Conservation (phyloP, 1,140 invertebrate genomes). For the Rhagoletis zephyria region DNA sequence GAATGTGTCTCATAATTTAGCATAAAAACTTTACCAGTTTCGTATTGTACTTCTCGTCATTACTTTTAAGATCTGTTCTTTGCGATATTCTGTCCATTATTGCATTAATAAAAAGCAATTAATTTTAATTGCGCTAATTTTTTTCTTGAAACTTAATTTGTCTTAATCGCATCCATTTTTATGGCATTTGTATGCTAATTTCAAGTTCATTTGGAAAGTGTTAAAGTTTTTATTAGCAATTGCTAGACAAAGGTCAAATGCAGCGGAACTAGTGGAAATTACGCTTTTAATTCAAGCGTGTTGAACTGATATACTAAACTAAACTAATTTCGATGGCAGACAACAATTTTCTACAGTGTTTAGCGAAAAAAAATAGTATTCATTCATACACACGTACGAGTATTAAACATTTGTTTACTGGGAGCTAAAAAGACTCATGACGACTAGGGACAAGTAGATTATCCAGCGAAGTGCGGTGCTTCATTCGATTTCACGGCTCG, state of each 20-base stretch:
- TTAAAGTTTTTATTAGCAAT: background rate
- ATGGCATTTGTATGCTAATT: constrained; percentile 37
- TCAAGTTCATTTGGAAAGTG: constrained; percentile 23
- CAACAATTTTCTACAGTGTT: too few relatives aligned
- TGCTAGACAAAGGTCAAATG: background rate
- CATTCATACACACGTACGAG: too few relatives aligned
- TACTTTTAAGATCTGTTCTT: background rate
- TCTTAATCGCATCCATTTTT: constrained; percentile 34
- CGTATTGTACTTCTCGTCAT: background rate
- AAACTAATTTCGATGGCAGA: too few relatives aligned
- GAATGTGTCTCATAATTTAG: background rate
- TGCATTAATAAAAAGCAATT: constrained; percentile 35
- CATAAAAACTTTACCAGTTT: background rate
- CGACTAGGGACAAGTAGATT: too few relatives aligned
- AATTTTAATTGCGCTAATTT: constrained; percentile 15
- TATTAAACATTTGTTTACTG: too few relatives aligned
- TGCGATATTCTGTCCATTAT: background rate
- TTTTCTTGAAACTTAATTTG: background rate
- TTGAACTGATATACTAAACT: background rate
- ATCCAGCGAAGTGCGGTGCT: too few relatives aligned
- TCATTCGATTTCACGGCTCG: too few relatives aligned
- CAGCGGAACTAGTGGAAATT: background rate
- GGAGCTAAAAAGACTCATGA: too few relatives aligned
- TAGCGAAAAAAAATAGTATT: too few relatives aligned
- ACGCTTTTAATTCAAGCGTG: background rate